These are phyloP conservation scores for Lophotis ruficrista DNA, from an alignment of 2,113 vertebrate species.

Conservation along the genomic window DNA sequence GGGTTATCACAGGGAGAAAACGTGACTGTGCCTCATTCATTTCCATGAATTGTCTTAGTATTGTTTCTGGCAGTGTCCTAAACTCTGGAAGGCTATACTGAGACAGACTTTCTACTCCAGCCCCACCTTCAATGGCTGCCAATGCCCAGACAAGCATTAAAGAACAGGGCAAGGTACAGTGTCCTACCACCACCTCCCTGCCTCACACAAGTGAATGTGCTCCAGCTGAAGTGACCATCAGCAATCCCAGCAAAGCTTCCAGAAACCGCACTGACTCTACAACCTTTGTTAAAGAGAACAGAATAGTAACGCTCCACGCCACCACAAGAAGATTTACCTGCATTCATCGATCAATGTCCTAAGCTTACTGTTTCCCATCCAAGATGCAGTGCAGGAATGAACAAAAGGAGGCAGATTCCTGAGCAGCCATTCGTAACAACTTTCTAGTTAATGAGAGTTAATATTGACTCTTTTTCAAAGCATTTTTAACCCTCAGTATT, in stretches of 20 bases:
- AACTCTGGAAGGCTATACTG: neutral
- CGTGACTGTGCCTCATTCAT: neutral
- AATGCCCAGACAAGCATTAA: neutral
- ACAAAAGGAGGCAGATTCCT: neutral
- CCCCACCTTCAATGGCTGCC: neutral
- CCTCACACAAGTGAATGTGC: neutral
- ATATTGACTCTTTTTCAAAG: neutral
- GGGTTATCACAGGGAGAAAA: neutral
- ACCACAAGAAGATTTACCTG: constrained; percentile 33
- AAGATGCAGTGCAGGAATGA: constrained; percentile 14
- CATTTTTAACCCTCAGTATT: neutral
- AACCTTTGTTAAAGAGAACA: neutral
- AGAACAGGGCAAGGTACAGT: neutral
- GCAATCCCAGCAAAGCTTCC: neutral
- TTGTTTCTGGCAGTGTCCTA: neutral
- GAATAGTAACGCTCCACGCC: neutral
- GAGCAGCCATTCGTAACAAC: neutral
- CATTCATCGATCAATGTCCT: constrained; percentile 48
- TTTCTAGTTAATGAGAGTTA: neutral
- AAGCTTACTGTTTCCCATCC: neutral
- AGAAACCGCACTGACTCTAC: neutral
- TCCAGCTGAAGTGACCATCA: neutral
- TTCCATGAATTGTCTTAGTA: neutral
- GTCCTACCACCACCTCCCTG: neutral
- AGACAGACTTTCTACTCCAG: neutral